A percentile compares a stretch with the other conserved stretches of the same genome.
phyloP scores from a whole-genome alignment of 2,888 invertebrate species.

The Conus canariensis region DNA sequence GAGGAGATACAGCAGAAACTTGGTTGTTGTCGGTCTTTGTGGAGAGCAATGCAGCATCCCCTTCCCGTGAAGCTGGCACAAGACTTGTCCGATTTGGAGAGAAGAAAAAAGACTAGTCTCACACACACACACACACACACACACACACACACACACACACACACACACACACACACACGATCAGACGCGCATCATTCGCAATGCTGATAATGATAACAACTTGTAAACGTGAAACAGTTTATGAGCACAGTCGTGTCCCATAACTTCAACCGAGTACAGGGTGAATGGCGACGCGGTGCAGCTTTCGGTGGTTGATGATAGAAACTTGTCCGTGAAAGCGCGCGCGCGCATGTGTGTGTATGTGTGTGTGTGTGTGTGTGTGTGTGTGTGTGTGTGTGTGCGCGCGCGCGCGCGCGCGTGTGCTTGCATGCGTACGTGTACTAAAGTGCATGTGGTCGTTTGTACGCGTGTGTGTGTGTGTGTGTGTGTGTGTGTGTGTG shows the following conservation, averaged over 20 bases:
- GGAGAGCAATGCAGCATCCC: background rate
- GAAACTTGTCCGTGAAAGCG: no score
- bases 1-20: slow-evolving; percentile 28
- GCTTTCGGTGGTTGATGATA: no score
- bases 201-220: background rate
- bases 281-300: no score
- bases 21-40: slow-evolving; percentile 22
- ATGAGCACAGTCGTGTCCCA: no score
- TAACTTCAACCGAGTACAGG: no score
- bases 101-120: slow-evolving; percentile 16
- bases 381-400: no score
- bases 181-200: no score
- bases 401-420: no score
- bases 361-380: no score
- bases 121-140: slow-evolving; percentile 9
- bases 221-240: background rate
- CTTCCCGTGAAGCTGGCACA: slow-evolving; percentile 2
- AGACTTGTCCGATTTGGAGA: background rate
- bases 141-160: slow-evolving; percentile 14
- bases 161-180: slow-evolving; percentile 20
- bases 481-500: background rate
- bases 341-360: no score
- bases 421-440: no score
- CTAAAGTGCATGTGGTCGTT: no score
- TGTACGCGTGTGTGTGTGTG: background rate